Conservation (phyloP, 2,888 invertebrate species). For the Dicranocentrus wangi region DNA sequence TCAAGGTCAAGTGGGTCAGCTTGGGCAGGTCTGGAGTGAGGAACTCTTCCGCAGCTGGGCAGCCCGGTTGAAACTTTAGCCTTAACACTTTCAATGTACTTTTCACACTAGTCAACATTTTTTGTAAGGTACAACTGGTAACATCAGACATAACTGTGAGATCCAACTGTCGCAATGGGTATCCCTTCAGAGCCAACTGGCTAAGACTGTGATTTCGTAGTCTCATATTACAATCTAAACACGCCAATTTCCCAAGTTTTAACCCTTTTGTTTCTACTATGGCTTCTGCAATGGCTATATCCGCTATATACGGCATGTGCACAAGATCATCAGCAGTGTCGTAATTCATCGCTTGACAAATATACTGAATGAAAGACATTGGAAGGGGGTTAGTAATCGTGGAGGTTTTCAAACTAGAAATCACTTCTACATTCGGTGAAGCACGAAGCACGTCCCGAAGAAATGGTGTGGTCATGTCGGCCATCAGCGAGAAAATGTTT, state of each 20-base stretch:
- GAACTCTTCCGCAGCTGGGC: conserved; percentile 49
- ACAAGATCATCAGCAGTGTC: conserved; percentile 68
- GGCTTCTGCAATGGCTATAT: conserved; percentile 66
- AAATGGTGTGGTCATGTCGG: conserved; percentile 66
- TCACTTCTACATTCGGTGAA: conserved; percentile 66
- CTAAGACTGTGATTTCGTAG: conserved; percentile 51
- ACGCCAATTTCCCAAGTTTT: conserved; percentile 52
- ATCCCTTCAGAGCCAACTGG: conserved; percentile 52
- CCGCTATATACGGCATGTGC: conserved; percentile 64
- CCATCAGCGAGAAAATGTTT: conserved; percentile 67
- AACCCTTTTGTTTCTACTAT: conserved; percentile 65
- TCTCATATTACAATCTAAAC: conserved; percentile 65
- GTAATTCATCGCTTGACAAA: conserved; percentile 66
- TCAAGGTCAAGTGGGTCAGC: conserved; percentile 57
- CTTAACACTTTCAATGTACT: conserved; percentile 59
- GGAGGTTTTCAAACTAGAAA: conserved; percentile 59
- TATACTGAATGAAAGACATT: conserved; percentile 69
- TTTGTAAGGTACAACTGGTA: conserved; percentile 55
- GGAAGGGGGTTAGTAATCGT: conserved; percentile 65
- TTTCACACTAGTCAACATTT: conserved; percentile 48
- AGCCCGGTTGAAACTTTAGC: conserved; percentile 67
- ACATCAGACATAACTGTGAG: conserved; percentile 66
- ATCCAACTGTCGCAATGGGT: conserved; percentile 64
- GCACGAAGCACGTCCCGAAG: conserved; percentile 64
- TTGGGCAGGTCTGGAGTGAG: conserved; percentile 55